A percentile compares a stretch with the other conserved stretches of the same genome.
phyloP scores from a whole-genome alignment of 1,140 invertebrate species.

The Stegodyphus dumicola region DNA sequence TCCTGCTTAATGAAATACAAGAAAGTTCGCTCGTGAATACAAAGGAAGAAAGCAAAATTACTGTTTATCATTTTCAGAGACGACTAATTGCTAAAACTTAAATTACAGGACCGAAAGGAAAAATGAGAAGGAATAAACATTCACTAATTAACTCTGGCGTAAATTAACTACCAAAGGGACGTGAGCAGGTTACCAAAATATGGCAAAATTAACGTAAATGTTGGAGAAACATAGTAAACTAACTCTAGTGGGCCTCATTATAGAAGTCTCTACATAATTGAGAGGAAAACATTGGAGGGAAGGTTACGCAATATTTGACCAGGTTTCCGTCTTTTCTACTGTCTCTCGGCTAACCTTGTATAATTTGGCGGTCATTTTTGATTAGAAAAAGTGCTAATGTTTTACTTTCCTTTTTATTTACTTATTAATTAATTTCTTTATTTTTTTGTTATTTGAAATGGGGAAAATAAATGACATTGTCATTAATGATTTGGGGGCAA shows the following conservation, averaged over 20 bases:
- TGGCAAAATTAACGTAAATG: neutral
- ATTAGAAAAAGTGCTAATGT: too few relatives aligned
- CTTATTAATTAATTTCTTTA: too few relatives aligned
- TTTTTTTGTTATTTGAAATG: too few relatives aligned
- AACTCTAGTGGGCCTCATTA: conserved; percentile 27
- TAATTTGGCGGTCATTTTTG: conserved; percentile 16
- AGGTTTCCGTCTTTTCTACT: neutral
- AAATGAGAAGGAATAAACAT: conserved; percentile 24
- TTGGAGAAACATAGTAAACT: neutral
- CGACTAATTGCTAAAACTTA: conserved; percentile 18
- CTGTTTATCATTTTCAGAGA: neutral
- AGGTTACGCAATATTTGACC: neutral
- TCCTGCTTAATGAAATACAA: too few relatives aligned
- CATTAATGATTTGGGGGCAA: too few relatives aligned
- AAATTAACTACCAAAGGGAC: conserved; percentile 20
- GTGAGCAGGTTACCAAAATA: conserved; percentile 19
- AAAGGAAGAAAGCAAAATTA: too few relatives aligned
- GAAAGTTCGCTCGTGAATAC: too few relatives aligned
- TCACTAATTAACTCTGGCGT: conserved; percentile 30
- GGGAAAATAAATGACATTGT: too few relatives aligned
- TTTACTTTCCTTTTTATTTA: too few relatives aligned
- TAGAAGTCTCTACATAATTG: conserved; percentile 21
- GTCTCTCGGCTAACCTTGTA: conserved; percentile 13
- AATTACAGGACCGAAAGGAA: conserved; percentile 22
- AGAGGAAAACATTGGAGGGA: conserved; percentile 1